phyloP scores from a whole-genome alignment of 2,797 vertebrate genomes.

The Bucorvus abyssinicus region DNA sequence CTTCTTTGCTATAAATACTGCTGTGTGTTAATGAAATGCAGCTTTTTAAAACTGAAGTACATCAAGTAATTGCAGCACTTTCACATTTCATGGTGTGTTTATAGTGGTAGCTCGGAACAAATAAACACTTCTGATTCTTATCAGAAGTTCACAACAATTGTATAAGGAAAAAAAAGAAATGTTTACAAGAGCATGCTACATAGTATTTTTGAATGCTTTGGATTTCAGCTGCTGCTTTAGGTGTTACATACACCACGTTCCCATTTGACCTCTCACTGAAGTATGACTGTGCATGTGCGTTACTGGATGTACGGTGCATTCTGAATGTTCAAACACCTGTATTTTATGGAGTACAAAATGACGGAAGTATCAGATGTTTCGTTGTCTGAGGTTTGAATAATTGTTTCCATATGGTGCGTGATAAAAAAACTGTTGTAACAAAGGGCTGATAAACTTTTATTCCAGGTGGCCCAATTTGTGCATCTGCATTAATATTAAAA shows the following conservation, averaged over 20 bases:
- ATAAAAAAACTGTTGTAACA: slow-evolving; percentile 15
- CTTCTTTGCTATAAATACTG: neutral
- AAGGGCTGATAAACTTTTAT: slow-evolving; percentile 30
- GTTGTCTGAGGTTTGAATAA: neutral
- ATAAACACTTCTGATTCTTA: neutral
- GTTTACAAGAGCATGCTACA: neutral
- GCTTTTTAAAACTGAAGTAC: neutral
- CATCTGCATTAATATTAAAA: slow-evolving; percentile 51
- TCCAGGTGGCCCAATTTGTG: slow-evolving; percentile 32
- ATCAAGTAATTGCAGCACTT: neutral
- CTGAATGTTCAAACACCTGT: neutral
- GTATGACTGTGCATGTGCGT: neutral
- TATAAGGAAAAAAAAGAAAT: neutral
- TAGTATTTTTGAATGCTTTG: neutral
- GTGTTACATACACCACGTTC: neutral
- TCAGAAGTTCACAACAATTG: neutral
- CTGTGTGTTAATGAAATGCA: neutral
- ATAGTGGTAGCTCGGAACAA: neutral
- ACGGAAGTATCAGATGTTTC: neutral
- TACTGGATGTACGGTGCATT: neutral
- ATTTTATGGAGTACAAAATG: neutral
- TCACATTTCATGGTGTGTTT: neutral
- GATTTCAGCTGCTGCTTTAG: neutral
- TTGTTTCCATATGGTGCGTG: slow-evolving; percentile 2
- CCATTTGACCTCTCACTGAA: neutral